Conservation (phyloP, 2,888 invertebrate species). For the Drosophila mimetica region DNA sequence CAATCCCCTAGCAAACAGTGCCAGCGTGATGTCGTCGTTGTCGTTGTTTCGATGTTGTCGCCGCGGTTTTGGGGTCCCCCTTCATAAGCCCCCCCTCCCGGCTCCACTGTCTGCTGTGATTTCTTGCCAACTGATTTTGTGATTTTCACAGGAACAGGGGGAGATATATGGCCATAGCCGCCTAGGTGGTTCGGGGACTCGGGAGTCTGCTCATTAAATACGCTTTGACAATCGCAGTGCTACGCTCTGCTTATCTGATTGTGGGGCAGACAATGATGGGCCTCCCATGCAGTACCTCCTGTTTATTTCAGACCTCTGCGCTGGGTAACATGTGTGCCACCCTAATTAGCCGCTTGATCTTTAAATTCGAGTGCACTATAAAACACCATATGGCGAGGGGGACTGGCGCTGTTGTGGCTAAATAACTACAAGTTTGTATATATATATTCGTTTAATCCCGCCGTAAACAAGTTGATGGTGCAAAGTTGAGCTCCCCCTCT, state of each 20-base stretch:
- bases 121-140: constrained; percentile 77
- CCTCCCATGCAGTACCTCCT: not conserved
- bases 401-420: constrained; percentile 3
- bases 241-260: constrained; percentile 67
- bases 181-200: constrained; percentile 1
- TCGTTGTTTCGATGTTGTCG: constrained; percentile 60
- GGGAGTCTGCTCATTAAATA: constrained; percentile 66
- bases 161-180: not conserved
- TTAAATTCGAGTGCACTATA: constrained; percentile 67
- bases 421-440: constrained; percentile 1
- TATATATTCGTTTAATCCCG: not conserved
- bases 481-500: constrained; percentile 7
- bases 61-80: constrained; percentile 49
- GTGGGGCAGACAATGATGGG: constrained; percentile 62
- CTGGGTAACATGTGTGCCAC: constrained; percentile 58
- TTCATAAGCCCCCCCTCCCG: constrained; percentile 13
- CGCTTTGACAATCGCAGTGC: constrained; percentile 73
- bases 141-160: constrained; percentile 67
- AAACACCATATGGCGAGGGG: constrained; percentile 39
- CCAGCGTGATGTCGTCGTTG: constrained; percentile 45
- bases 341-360: constrained; percentile 68
- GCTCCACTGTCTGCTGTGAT: constrained; percentile 51
- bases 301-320: not conserved
- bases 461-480: constrained; percentile 15
- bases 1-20: constrained; percentile 36